Evolutionary conservation across 2,888 invertebrate genomes (phyloP), one percentile per base, ranked within the genome.

Genomic region (Linhomoeus sp.): DNA sequence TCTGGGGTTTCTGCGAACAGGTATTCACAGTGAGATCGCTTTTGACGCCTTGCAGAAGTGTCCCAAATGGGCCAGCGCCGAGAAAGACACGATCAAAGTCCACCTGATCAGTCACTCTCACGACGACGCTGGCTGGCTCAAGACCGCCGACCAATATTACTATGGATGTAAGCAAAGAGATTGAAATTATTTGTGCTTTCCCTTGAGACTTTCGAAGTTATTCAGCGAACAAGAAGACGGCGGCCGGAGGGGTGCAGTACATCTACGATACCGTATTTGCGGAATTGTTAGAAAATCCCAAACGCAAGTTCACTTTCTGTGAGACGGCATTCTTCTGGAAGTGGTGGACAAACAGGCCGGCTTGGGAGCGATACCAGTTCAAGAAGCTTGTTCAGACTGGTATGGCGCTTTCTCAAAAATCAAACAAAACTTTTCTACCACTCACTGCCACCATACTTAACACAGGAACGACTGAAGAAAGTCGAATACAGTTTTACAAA

Each of bases 251-350:
- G 0, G 88, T 92, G 0, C 83, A 86, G 62, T 85, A 84, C 58
- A 87, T 90, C 43, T 66, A 90, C 46, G 85, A 87, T 61, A 81
- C 83, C 0, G 86, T 87, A 0, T 67, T 87, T 2, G 71, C 75
- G 24, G 78, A 80, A 36, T 67, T 92, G 3, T 12, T 9, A 12
- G 66, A 75, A 58, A 74, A 75, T 50, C 76, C 79, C 0, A 53
- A 56, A 2, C 63, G 69, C 47, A 60, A 69, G 52, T 75, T 70
- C 56, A 69, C 68, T 41, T 70, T 69, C 51, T 58, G 58, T 3
- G 64, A 65, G 44, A 59, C 58, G 3, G 59, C 58, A 7, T 64
- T 62, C 45, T 51, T 65, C 37, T 52, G 52, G 50, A 53, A 60
- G 35, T 64, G 64, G 64, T 53, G 51, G 49, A 51, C 51, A 12